A percentile compares a stretch with the other conserved stretches of the same genome.
Conservation (phyloP, 2,113 vertebrate species). For the Phocoena sinus region DNA sequence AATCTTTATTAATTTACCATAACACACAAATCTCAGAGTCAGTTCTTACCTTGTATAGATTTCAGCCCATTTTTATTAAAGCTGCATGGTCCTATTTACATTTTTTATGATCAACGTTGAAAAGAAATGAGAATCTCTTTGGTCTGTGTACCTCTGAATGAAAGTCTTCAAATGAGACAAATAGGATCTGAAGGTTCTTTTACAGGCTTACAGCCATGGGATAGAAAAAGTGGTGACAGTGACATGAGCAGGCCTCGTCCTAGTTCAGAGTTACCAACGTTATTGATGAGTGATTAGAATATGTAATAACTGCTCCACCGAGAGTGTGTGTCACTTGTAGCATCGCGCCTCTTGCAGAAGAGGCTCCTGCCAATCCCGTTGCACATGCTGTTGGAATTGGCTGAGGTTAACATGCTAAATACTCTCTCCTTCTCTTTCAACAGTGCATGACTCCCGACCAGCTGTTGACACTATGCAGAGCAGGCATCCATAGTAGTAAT, state of each 20-base stretch:
- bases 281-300: neutral
- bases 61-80: neutral
- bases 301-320: neutral
- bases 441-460: slow-evolving; percentile 93
- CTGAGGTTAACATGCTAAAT: neutral
- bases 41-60: neutral
- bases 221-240: too few relatives aligned
- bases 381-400: neutral
- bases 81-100: neutral
- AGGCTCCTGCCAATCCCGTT: neutral
- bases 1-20: neutral
- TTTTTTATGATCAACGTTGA: neutral
- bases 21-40: neutral
- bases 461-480: slow-evolving; percentile 89
- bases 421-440: neutral
- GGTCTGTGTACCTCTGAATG: neutral
- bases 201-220: neutral
- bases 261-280: neutral
- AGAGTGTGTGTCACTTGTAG: neutral
- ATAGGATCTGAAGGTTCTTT: neutral
- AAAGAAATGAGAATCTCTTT: neutral
- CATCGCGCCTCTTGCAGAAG: neutral
- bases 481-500: slow-evolving; percentile 84
- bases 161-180: neutral
- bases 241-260: neutral